Evolutionary conservation across 2,888 invertebrate species (phyloP).

Genomic region (Philereme vetulata): DNA sequence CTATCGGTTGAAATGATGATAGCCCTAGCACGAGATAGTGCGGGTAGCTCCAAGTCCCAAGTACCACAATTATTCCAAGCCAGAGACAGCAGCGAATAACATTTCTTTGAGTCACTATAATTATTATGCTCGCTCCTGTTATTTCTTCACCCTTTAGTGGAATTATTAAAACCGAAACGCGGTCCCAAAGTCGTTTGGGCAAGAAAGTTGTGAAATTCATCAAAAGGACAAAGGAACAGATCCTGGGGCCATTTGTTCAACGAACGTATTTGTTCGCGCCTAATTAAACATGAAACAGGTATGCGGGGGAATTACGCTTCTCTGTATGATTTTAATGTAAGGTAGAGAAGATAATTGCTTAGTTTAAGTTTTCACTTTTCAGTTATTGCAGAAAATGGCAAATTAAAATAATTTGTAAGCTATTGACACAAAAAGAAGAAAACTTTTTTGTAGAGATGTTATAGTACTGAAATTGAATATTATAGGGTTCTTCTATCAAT

Average conservation of each 20-base stretch:
- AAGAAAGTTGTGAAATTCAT: constrained; percentile 76
- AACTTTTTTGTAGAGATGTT: too few relatives aligned
- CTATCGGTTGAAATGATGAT: too few relatives aligned
- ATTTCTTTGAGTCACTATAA: constrained; percentile 30
- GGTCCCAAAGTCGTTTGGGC: constrained; percentile 71
- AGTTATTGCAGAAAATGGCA: background rate
- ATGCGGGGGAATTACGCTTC: constrained; percentile 52
- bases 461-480: too few relatives aligned
- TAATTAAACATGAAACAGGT: constrained; percentile 77
- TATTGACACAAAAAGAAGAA: too few relatives aligned
- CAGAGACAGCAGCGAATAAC: constrained; percentile 13
- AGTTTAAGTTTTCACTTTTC: constrained; percentile 27
- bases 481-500: too few relatives aligned
- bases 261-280: constrained; percentile 79
- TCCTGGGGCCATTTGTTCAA: constrained; percentile 75
- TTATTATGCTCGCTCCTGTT: constrained; percentile 29
- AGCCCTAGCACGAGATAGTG: too few relatives aligned
- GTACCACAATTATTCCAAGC: constrained; percentile 18
- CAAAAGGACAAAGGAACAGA: constrained; percentile 75
- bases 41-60: too few relatives aligned
- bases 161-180: constrained; percentile 74
- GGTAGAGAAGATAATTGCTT: constrained; percentile 28
- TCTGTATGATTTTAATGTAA: constrained; percentile 55
- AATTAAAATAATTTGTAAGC: too few relatives aligned
- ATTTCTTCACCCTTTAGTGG: constrained; percentile 51